phyloP scores from a whole-genome alignment of 2,797 vertebrate species.

The Tokudaia muenninki region DNA sequence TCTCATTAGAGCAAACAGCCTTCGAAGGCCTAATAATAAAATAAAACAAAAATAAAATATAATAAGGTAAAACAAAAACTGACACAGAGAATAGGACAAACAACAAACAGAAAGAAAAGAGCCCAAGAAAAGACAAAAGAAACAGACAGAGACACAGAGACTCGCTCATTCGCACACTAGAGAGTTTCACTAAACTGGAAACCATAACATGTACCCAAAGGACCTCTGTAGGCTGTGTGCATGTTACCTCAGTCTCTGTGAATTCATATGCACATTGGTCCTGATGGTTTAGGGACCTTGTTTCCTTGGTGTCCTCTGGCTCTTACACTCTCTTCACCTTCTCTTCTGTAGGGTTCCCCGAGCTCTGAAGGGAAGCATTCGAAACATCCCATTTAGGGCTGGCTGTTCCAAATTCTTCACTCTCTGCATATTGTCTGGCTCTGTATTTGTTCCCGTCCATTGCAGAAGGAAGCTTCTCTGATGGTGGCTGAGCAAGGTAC shows the following conservation, averaged over 20 bases:
- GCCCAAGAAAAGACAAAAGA: neutral
- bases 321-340: neutral
- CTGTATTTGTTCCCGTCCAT: neutral
- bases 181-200: neutral
- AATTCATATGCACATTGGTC: neutral
- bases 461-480: neutral
- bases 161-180: too few species aligned
- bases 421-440: neutral
- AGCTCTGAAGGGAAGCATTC: neutral
- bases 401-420: neutral
- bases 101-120: neutral
- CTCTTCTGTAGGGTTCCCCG: neutral
- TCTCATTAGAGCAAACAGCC: neutral
- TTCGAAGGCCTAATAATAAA: neutral
- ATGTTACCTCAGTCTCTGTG: too few species aligned
- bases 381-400: neutral
- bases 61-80: neutral
- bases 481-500: neutral
- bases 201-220: neutral
- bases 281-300: neutral
- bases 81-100: neutral
- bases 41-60: neutral
- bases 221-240: neutral
- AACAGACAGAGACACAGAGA: neutral
- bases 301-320: neutral